Percentiles rank a stretch among this genome's conserved stretches.
phyloP scores from a whole-genome alignment of 2,797 vertebrate genomes.

The Limosa lapponica region DNA sequence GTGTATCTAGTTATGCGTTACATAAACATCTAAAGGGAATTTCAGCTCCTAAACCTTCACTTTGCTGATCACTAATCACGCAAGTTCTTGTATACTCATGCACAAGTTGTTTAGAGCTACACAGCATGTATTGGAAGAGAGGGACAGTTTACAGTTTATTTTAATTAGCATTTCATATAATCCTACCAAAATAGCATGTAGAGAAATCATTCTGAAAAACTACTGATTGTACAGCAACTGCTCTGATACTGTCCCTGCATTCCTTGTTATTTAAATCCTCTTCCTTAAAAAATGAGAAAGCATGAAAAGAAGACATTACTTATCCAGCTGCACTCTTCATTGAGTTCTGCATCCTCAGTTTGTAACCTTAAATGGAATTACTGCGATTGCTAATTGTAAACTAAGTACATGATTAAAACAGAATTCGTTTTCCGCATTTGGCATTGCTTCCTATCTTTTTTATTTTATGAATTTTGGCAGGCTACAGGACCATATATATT shows the following conservation, averaged over 20 bases:
- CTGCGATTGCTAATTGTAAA: background rate
- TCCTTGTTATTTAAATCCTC: background rate
- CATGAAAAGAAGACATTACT: background rate
- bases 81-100: background rate
- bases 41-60: background rate
- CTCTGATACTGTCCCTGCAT: background rate
- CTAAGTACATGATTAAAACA: background rate
- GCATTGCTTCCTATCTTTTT: background rate
- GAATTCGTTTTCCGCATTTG: background rate
- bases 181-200: background rate
- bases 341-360: background rate
- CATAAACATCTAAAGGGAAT: background rate
- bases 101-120: background rate
- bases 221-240: background rate
- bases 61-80: background rate
- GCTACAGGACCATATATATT: background rate
- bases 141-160: background rate
- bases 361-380: slow-evolving; percentile 60
- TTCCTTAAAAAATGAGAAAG: background rate
- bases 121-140: background rate
- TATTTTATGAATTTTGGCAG: background rate
- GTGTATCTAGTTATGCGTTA: background rate
- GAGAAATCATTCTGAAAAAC: background rate
- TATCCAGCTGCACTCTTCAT: background rate
- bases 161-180: background rate